Percentiles rank a stretch among this genome's conserved stretches.
These are phyloP conservation scores for Rhegmatorhina hoffmannsi DNA, from an alignment of 2,113 vertebrate species.

Conservation along the genomic window DNA sequence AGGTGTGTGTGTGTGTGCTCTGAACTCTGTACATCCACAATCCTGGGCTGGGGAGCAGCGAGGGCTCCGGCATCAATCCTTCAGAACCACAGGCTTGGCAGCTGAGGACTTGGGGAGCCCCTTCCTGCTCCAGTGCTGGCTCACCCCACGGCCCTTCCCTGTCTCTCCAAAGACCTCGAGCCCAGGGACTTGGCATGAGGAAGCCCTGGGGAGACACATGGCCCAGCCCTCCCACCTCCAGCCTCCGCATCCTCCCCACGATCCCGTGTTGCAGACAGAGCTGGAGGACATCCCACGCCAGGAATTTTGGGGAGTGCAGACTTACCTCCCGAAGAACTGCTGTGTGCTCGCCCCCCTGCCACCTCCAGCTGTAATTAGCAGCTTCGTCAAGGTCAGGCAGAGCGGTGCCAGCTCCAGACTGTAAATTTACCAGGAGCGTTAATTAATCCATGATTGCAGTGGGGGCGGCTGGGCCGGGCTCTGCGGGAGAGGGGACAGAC, in stretches of 20 bases:
- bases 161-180: neutral
- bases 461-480: neutral
- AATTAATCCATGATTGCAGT: slow-evolving; percentile 20
- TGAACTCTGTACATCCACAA: rapidly evolving
- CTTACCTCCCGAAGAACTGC: rapidly evolving
- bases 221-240: neutral
- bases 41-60: neutral
- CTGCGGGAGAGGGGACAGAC: neutral
- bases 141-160: neutral
- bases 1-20: neutral
- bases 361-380: slow-evolving; percentile 39
- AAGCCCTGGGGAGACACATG: neutral
- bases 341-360: neutral
- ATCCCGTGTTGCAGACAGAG: rapidly evolving
- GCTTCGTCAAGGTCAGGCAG: slow-evolving; percentile 40
- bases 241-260: neutral
- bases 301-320: neutral
- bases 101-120: neutral
- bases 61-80: neutral
- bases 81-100: neutral
- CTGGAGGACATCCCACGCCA: rapidly evolving
- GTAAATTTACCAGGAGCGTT: neutral
- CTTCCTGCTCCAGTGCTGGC: neutral
- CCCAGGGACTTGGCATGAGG: neutral
- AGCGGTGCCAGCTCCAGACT: neutral